Evolutionary conservation across 2,888 invertebrate species (phyloP), one percentile per base, ranked within the genome.

Genomic region (Pheosia tremula): DNA sequence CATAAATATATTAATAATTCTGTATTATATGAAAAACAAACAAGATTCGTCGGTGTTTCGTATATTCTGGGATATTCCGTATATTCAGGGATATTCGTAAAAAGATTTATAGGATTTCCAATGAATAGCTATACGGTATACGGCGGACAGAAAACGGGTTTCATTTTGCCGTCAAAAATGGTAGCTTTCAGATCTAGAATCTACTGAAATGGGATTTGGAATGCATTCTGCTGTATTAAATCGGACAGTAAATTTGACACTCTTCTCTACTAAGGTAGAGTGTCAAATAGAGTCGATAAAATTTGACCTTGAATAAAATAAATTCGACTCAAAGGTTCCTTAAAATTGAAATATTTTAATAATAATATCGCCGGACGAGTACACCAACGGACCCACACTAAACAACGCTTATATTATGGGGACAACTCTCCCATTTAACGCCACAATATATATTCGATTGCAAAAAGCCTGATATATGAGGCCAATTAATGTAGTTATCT

Each of bases 401-500:
- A 24, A 2, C 24, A 24, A 24, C 24, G 24, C 24, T 24, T 24
- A 0, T 24, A 24, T 24, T 24, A 24, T 24, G 24, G 24, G 24
- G 24, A 24, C 24, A 65, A 50, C 61, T 63, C 59, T 59, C 56
- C 60, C 55, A 60, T 60, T 56, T 63, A 63, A 37, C 49, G 36
- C 52, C 58, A 56, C 57, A 43, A 61, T 68, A 59, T 24, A 24
- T 2, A 24, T 24, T 24, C 24, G 24, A 2, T 24, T 24, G 24
- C 24, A 24, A 24, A 24, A 24, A 24, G 24, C 24, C 24, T 24
- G 0, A 24, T 24, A 24, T 63, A 58, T 38, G 54, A 64, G 53
- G 41, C 64, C 43, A 67, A 58, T 67, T 64, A 63, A 73, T 64
- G 65, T 66, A 62, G 64, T 69, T 64, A 76, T 69, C 64, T 65